These are phyloP conservation scores for Rhamphomyia laevipes DNA, from an alignment of 2,888 invertebrate species.

Conservation along the genomic window DNA sequence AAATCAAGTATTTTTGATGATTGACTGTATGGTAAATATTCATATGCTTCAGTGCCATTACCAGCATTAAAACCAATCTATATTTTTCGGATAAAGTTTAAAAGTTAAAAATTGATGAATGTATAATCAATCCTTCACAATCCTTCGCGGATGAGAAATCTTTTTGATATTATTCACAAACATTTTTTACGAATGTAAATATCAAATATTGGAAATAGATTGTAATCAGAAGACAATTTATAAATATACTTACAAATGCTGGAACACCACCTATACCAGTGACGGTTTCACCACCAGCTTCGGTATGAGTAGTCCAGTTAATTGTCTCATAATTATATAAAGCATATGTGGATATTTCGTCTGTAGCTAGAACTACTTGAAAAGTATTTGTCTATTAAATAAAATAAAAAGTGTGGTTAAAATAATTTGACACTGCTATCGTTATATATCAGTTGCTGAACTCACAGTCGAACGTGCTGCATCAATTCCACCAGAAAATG, in stretches of 20 bases:
- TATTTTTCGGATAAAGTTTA: background rate
- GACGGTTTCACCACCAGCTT: conserved; percentile 71
- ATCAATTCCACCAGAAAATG: conserved; percentile 70
- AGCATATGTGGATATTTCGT: conserved; percentile 79
- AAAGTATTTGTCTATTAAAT: conserved; percentile 73
- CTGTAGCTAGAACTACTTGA: conserved; percentile 78
- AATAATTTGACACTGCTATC: background rate
- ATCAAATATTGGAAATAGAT: background rate
- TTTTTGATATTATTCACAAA: no score
- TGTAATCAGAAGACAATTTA: background rate
- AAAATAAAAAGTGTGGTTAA: no score
- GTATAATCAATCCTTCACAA: no score
- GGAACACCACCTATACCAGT: conserved; percentile 70
- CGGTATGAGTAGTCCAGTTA: conserved; percentile 78
- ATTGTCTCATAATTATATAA: conserved; percentile 84
- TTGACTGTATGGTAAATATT: conserved; percentile 77
- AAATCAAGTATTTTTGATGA: conserved; percentile 64
- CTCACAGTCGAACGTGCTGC: conserved; percentile 44
- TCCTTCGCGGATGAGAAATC: no score
- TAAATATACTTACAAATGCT: conserved; percentile 54
- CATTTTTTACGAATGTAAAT: background rate
- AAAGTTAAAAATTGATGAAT: no score
- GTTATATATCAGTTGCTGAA: no score
- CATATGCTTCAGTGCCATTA: conserved; percentile 71
- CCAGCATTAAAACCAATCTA: conserved; percentile 89